phyloP scores from a whole-genome alignment of 1,140 invertebrate genomes.

The Harpegnathos saltator region DNA sequence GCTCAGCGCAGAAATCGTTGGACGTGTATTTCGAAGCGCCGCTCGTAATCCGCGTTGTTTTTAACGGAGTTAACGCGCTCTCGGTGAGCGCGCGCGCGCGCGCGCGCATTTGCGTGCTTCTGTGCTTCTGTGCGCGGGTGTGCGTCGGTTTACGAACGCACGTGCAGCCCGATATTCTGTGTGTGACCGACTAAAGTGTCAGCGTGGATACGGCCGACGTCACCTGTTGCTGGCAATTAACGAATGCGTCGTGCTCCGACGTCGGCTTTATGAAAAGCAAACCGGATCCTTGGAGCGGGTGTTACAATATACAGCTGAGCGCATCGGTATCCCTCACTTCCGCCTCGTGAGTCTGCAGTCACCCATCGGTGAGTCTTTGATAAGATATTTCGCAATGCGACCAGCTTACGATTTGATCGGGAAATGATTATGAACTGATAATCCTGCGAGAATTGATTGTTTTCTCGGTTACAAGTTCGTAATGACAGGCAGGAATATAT shows the following conservation, averaged over 20 bases:
- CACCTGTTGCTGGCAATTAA: conserved; percentile 77
- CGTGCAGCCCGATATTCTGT: conserved; percentile 58
- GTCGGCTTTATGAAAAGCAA: conserved; percentile 66
- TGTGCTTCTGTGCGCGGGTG: background rate
- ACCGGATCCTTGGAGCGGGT: conserved; percentile 34
- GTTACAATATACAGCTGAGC: background rate
- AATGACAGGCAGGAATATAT: too few relatives aligned
- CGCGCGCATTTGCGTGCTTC: too few relatives aligned
- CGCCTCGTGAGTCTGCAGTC: background rate
- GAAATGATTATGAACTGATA: background rate
- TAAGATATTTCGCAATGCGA: background rate
- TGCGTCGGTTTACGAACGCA: background rate
- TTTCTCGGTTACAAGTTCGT: too few relatives aligned
- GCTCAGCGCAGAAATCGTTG: conserved; percentile 1
- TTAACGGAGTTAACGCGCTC: conserved; percentile 47
- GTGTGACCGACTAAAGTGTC: conserved; percentile 65
- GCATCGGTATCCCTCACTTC: conserved; percentile 11
- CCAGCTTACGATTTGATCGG: background rate
- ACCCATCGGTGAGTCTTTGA: conserved; percentile 15
- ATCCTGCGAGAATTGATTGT: background rate
- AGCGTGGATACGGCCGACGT: conserved; percentile 57
- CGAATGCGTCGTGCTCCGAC: conserved; percentile 55
- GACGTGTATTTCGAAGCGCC: background rate
- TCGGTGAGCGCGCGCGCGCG: conserved; percentile 6
- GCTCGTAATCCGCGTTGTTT: conserved; percentile 57